These are phyloP conservation scores for Channallabes apus DNA, from an alignment of 2,797 vertebrate species.

Conservation along the genomic window DNA sequence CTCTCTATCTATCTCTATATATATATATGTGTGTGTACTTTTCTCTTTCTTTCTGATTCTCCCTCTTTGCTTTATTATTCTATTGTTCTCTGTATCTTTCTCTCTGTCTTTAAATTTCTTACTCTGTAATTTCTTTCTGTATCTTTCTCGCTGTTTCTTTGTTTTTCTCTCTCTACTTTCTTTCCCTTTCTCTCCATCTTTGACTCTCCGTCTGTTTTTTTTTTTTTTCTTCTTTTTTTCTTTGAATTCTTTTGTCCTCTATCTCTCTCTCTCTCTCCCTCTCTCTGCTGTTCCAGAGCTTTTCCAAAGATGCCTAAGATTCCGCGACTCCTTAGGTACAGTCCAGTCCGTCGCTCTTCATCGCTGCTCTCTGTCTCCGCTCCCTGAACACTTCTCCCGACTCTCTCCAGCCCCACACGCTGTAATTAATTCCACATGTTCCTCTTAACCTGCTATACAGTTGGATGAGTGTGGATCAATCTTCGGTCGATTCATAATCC, in stretches of 20 bases:
- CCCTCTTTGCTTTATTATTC: no score
- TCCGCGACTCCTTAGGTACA: slow-evolving; percentile 58
- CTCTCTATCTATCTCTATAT: no score
- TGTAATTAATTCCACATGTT: neutral
- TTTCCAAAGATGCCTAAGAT: slow-evolving; percentile 61
- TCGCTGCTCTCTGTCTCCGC: slow-evolving; percentile 12
- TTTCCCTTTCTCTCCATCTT: neutral
- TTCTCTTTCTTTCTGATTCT: slow-evolving; percentile 5
- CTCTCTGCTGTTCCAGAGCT: slow-evolving; percentile 53
- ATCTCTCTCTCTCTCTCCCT: neutral
- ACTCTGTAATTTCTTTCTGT: no score
- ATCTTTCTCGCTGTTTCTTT: neutral
- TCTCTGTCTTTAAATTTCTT: no score
- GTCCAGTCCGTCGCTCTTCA: slow-evolving; percentile 15
- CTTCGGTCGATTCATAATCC: neutral
- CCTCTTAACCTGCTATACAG: neutral
- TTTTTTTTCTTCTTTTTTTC: neutral
- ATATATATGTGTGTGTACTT: no score
- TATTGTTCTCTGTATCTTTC: no score
- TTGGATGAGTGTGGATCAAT: neutral
- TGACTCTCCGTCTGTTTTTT: neutral
- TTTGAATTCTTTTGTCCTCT: neutral
- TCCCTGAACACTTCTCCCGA: slow-evolving; percentile 12
- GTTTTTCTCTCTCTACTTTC: neutral
- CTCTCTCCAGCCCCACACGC: neutral